Conservation (phyloP, 2,113 vertebrate genomes). For the Pithys albifrons region DNA sequence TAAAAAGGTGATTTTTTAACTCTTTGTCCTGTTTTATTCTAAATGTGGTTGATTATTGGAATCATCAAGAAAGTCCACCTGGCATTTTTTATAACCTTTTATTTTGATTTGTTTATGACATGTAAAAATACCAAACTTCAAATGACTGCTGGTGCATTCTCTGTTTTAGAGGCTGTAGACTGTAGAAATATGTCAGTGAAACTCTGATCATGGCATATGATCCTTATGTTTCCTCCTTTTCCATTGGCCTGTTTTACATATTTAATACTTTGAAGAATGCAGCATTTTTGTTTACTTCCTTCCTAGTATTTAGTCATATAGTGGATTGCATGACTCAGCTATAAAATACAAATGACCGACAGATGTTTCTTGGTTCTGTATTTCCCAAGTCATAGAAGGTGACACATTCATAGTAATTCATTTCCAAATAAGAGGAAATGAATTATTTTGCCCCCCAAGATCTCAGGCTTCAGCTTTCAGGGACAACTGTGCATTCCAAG, state of each 20-base stretch:
- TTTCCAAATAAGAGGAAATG: neutral
- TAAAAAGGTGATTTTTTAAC: neutral
- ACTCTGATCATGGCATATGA: neutral
- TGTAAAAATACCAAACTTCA: neutral
- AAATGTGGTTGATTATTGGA: neutral
- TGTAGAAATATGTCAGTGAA: neutral
- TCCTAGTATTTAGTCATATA: neutral
- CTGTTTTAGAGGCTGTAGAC: neutral
- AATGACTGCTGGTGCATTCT: neutral
- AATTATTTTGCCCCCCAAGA: neutral
- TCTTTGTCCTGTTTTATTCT: neutral
- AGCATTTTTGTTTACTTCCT: neutral
- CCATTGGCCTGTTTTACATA: neutral
- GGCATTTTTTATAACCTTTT: neutral
- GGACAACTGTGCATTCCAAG: neutral
- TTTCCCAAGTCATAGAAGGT: neutral
- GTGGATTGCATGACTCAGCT: neutral
- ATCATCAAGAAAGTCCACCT: neutral
- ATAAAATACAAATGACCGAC: neutral
- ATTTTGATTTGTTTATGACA: neutral
- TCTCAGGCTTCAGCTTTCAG: neutral
- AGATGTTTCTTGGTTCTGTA: neutral
- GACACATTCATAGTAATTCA: neutral
- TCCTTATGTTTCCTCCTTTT: neutral
- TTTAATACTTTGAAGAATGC: neutral